Base-by-base conservation (phyloP, 2,113 vertebrate genomes). In the Malurus elegans region DNA sequence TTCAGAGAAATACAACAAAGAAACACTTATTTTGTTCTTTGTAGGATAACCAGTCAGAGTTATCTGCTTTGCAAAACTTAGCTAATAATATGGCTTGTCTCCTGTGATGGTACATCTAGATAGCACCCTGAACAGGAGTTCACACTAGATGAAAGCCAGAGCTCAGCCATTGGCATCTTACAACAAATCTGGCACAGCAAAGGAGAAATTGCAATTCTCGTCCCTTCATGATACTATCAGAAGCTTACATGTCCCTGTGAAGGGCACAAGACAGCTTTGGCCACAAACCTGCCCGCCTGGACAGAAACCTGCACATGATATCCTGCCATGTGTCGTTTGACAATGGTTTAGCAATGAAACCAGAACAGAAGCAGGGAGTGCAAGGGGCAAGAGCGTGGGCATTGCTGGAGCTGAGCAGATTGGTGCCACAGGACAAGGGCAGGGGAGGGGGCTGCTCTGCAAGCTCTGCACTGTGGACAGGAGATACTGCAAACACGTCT, bases 321-420 rank as follows among this genome's bases (percentile, higher is more conserved):
- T 10, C 54, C 76, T 48, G 66, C 53, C 53, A 10, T 0, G 3
- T 14, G 5, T 38, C 31, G 7, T 48, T 47, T 61, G 67, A 45
- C 38, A 70, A 57, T 88, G 40, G 23, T 24, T 83, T 57, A 34
- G 40, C 36, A 61, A 25, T 20, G 47, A 34, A 79, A 53, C 10
- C 14, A 50, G 34, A 28, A 7, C 8, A 38, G 48, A 42, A 69
- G 54, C 54, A 66, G 54, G 69, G 61, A 8, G 31, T 1, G 0
- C 0, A 5, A 32, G 67, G 8, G 10, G 25, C 0, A 0, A 48
- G 42, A 51, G 29, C 0, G 0, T 25, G 57, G 19, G 42, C 45
- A 51, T 0, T 31, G 34, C 47, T 58, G 65, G 51, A 80, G 38
- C 70, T 51, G 62, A 69, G 71, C 75, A 44, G 51, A 4, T 20